Conservation (phyloP, 2,888 invertebrate species). For the Acanthococcus lagerstroemiae region DNA sequence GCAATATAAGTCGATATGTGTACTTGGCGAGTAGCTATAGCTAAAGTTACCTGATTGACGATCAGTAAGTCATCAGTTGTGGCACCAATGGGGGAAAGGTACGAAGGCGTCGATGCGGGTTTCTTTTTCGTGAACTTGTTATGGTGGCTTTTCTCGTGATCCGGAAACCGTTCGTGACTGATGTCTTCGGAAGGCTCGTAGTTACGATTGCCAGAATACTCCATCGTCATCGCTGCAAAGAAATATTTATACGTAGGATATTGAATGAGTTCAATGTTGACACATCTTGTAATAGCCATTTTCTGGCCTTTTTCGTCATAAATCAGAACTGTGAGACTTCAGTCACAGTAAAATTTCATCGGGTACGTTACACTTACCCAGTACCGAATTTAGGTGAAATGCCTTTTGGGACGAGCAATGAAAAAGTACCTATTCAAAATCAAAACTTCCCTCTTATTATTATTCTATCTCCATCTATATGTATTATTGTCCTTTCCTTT, state of each 20-base stretch:
- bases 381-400: too few relatives aligned
- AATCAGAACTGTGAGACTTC: neutral
- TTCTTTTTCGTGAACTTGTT: slow-evolving; percentile 1
- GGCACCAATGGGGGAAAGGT: slow-evolving; percentile 15
- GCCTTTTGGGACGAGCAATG: too few relatives aligned
- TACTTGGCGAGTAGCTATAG: neutral
- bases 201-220: slow-evolving; percentile 9
- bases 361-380: too few relatives aligned
- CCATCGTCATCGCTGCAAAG: neutral
- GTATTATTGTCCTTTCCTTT: too few relatives aligned
- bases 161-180: slow-evolving; percentile 47
- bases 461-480: too few relatives aligned
- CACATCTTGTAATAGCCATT: neutral
- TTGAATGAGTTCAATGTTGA: too few relatives aligned
- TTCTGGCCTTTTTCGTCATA: too few relatives aligned
- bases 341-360: neutral
- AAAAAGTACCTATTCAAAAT: too few relatives aligned
- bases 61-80: slow-evolving; percentile 3
- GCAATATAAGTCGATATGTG: too few relatives aligned
- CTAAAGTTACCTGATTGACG: slow-evolving; percentile 4
- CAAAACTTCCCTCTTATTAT: too few relatives aligned
- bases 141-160: slow-evolving; percentile 5
- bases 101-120: neutral
- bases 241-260: too few relatives aligned
- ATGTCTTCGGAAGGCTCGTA: slow-evolving; percentile 47